These are phyloP conservation scores for Busseola fusca DNA, from an alignment of 2,888 invertebrate genomes.

Conservation along the genomic window DNA sequence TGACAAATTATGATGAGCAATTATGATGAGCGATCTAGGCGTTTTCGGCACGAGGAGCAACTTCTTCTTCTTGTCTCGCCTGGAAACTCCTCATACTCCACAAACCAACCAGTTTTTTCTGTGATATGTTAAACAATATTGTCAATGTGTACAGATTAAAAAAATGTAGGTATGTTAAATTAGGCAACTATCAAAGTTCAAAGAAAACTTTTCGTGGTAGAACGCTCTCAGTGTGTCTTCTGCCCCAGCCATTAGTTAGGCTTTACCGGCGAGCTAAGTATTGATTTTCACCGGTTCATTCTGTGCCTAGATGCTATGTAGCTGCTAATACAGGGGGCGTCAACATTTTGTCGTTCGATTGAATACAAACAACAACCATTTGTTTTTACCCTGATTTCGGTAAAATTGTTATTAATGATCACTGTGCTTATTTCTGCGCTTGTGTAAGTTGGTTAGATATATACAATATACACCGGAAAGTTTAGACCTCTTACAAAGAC, in stretches of 20 bases:
- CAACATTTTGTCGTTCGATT: conserved; percentile 32
- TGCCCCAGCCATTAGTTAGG: background rate
- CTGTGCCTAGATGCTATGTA: conserved; percentile 31
- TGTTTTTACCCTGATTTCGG: background rate
- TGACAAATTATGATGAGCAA: background rate
- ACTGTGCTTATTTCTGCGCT: too few species aligned
- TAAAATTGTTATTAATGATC: background rate
- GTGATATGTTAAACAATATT: background rate
- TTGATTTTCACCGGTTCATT: conserved; percentile 30
- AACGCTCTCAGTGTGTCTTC: background rate
- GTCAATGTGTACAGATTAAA: background rate
- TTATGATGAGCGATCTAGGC: background rate
- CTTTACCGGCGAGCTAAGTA: conserved; percentile 34
- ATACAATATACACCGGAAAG: too few species aligned
- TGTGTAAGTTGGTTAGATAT: background rate
- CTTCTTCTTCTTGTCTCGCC: background rate
- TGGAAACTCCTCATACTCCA: background rate
- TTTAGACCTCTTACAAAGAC: too few species aligned
- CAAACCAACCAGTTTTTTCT: background rate
- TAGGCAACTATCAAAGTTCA: background rate
- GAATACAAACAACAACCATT: background rate
- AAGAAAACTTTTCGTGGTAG: background rate
- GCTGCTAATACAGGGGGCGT: conserved; percentile 24
- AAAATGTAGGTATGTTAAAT: too few species aligned
- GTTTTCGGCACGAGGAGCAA: background rate